phyloP scores from a whole-genome alignment of 2,113 vertebrate species.

The Pachycephala philippinensis region DNA sequence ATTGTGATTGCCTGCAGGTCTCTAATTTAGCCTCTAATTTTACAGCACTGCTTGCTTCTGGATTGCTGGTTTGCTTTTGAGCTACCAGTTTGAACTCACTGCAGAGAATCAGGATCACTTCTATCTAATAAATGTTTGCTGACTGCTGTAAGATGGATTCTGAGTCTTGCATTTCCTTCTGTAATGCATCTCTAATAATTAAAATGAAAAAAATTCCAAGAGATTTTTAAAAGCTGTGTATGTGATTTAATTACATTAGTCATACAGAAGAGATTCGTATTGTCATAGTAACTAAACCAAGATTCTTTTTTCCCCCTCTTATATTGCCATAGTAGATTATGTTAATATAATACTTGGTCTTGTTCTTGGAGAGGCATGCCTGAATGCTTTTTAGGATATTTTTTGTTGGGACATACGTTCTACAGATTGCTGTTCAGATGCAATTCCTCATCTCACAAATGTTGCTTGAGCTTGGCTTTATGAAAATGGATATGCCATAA shows the following conservation, averaged over 20 bases:
- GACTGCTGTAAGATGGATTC: neutral
- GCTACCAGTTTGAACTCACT: neutral
- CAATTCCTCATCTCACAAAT: neutral
- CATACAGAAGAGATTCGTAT: neutral
- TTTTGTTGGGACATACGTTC: neutral
- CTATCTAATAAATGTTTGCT: neutral
- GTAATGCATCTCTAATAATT: neutral
- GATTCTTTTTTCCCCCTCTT: neutral
- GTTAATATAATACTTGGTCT: neutral
- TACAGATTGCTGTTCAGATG: neutral
- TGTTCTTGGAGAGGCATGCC: neutral
- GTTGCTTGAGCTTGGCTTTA: neutral
- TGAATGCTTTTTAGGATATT: neutral
- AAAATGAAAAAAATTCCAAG: neutral
- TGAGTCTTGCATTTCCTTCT: neutral
- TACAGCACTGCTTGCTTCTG: neutral
- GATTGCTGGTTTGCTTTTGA: neutral
- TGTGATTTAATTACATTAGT: neutral
- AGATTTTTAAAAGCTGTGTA: neutral
- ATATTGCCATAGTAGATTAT: neutral
- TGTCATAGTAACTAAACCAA: constrained; percentile 8
- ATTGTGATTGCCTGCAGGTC: neutral
- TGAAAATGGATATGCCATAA: neutral
- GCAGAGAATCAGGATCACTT: neutral
- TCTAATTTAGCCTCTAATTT: neutral